These are phyloP conservation scores for Bos javanicus DNA, from an alignment of 2,113 vertebrate genomes.

Conservation along the genomic window DNA sequence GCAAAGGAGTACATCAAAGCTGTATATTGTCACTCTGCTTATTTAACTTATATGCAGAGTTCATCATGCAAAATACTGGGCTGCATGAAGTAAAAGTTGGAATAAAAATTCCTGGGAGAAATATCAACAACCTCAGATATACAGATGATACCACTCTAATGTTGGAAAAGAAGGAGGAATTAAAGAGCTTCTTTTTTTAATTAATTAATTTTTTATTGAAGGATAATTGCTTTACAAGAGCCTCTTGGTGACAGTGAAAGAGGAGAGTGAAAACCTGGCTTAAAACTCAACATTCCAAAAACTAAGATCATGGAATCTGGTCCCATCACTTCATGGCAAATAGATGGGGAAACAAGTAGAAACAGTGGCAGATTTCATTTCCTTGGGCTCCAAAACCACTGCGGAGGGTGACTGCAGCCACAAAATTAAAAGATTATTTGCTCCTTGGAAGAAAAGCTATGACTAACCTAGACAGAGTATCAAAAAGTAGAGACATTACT, in stretches of 20 bases:
- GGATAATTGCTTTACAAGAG: not conserved
- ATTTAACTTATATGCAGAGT: not conserved
- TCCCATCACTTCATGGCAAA: not conserved
- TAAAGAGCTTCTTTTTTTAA: not conserved
- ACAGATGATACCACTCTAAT: not conserved
- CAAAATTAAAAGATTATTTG: not conserved
- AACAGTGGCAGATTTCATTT: not conserved
- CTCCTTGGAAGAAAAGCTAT: not conserved
- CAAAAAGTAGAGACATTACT: not conserved
- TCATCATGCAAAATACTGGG: not conserved
- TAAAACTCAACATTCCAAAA: not conserved
- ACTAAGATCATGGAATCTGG: not conserved
- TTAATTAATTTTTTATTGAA: not conserved
- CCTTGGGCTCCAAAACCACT: not conserved
- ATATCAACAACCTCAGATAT: not conserved
- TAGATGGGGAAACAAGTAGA: not conserved
- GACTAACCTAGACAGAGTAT: not conserved
- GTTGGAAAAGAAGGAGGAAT: not conserved
- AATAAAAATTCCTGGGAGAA: not conserved
- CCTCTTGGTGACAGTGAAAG: not conserved
- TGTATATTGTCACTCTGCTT: not conserved
- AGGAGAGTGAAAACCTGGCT: not conserved
- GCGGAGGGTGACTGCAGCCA: not conserved
- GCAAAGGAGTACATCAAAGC: not conserved
- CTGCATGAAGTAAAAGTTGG: not conserved